A percentile compares a stretch with the other conserved stretches of the same genome.
phyloP scores from a whole-genome alignment of 2,888 invertebrate genomes.

The Augochlorella aurata region DNA sequence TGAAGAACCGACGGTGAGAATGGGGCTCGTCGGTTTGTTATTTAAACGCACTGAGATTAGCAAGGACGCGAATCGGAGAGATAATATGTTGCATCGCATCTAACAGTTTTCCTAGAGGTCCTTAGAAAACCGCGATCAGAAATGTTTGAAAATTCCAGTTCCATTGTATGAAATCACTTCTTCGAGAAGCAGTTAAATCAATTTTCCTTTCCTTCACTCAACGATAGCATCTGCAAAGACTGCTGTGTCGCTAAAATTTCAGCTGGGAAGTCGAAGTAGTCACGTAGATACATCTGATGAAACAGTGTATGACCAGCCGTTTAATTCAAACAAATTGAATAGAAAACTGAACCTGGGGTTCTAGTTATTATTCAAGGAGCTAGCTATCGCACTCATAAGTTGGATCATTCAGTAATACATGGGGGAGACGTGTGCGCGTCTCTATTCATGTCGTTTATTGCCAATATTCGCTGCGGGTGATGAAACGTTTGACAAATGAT shows the following conservation, averaged over 20 bases:
- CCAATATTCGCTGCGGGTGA: conserved; percentile 32
- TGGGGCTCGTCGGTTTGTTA: conserved; percentile 34
- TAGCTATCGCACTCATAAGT: neutral
- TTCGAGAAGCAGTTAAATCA: neutral
- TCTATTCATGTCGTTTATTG: conserved; percentile 38
- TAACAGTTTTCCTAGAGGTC: conserved; percentile 51
- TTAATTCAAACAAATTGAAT: neutral
- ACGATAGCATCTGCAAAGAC: too few relatives aligned
- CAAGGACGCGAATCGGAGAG: conserved; percentile 47
- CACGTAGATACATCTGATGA: too few relatives aligned
- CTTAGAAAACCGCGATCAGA: conserved; percentile 36
- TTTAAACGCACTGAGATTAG: conserved; percentile 29
- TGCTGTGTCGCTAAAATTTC: too few relatives aligned
- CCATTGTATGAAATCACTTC: neutral
- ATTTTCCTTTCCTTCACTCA: too few relatives aligned
- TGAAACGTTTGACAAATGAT: conserved; percentile 45
- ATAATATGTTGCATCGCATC: conserved; percentile 22
- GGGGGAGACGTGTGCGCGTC: conserved; percentile 16
- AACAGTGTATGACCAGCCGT: too few relatives aligned
- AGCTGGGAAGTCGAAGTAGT: too few relatives aligned
- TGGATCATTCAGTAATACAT: conserved; percentile 6
- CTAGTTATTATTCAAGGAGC: neutral
- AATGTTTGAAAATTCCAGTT: conserved; percentile 12
- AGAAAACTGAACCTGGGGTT: neutral
- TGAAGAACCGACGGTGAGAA: conserved; percentile 35